Conservation (phyloP, 2,113 vertebrate genomes). For the Pampusana beccarii region DNA sequence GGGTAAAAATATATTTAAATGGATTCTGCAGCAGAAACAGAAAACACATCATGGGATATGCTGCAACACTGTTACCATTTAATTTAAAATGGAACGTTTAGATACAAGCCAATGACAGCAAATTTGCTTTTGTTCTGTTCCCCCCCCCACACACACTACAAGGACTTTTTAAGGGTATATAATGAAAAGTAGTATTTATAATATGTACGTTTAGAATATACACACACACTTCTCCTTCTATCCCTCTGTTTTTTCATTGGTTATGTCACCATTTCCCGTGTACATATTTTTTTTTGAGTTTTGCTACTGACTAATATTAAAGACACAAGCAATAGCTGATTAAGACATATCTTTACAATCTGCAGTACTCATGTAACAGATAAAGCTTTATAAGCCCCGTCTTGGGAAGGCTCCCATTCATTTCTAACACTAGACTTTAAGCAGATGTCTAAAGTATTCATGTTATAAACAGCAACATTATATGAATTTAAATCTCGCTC, state of each 20-base stretch:
- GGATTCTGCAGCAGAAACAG: background rate
- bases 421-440: slow-evolving; percentile 45
- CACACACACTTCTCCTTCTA: background rate
- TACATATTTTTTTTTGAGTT: background rate
- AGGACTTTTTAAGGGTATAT: slow-evolving; percentile 19
- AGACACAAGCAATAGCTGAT: slow-evolving; percentile 41
- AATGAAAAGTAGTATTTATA: background rate
- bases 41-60: background rate
- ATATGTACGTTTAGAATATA: background rate
- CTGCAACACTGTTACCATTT: background rate
- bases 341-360: slow-evolving; percentile 55
- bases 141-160: background rate
- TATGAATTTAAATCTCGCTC: slow-evolving; percentile 54
- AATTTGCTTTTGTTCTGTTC: slow-evolving; percentile 7
- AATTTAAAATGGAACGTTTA: slow-evolving; percentile 44
- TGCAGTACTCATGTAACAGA: background rate
- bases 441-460: slow-evolving; percentile 70
- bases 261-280: background rate
- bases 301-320: slow-evolving; percentile 22
- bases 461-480: slow-evolving; percentile 57
- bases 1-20: slow-evolving; percentile 11
- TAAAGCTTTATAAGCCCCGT: slow-evolving; percentile 13
- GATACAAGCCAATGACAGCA: slow-evolving; percentile 9
- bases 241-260: background rate
- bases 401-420: slow-evolving; percentile 56